These are phyloP conservation scores for Drepana falcataria DNA, from an alignment of 2,888 invertebrate genomes.

Conservation along the genomic window DNA sequence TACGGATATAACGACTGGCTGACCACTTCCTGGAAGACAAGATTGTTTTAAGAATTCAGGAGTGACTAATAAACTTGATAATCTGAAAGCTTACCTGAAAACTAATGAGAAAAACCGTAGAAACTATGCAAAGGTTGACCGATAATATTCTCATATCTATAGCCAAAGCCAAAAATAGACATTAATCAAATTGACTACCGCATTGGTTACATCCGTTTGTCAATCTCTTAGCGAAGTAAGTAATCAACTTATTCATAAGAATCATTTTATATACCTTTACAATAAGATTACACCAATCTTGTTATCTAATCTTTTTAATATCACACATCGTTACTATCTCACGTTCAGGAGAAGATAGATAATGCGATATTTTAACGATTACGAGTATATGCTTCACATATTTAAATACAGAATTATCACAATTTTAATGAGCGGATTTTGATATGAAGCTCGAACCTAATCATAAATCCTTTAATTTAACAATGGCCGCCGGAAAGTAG, in stretches of 20 bases:
- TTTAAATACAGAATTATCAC: neutral
- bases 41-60: conserved; percentile 7
- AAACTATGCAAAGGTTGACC: conserved; percentile 14
- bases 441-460: neutral
- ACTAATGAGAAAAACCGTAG: conserved; percentile 19
- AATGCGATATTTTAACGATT: neutral
- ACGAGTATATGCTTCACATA: neutral
- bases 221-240: neutral
- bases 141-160: conserved; percentile 25
- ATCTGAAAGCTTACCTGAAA: conserved; percentile 20
- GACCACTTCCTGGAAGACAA: conserved; percentile 31
- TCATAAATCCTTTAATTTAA: neutral
- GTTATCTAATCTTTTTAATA: conserved; percentile 9
- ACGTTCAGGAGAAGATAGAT: neutral
- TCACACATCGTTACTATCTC: conserved; percentile 2
- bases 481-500: neutral
- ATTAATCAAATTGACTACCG: conserved; percentile 15
- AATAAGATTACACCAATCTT: conserved; percentile 3
- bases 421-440: neutral
- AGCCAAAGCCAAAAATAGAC: conserved; percentile 12
- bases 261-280: conserved; percentile 6
- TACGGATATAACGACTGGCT: conserved; percentile 22
- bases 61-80: conserved; percentile 6
- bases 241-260: neutral
- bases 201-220: conserved; percentile 1